These are phyloP conservation scores for Notarius lentiginosus DNA, from an alignment of 2,113 vertebrate species.

Conservation along the genomic window DNA sequence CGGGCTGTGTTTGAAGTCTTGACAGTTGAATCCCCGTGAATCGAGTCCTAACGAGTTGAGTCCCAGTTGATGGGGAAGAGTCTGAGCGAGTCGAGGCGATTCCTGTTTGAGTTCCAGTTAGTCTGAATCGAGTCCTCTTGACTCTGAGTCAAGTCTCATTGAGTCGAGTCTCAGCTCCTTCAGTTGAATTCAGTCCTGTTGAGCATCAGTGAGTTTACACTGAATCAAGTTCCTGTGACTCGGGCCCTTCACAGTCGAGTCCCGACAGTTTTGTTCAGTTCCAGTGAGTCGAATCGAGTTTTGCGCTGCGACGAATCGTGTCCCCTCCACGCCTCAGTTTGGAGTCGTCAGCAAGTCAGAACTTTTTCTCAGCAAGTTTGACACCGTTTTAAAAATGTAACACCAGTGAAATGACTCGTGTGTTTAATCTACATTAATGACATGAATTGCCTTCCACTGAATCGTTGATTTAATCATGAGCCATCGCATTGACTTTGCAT, in stretches of 20 bases:
- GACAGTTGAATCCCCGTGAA: background rate
- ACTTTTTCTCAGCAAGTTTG: background rate
- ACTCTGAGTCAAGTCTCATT: background rate
- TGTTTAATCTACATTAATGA: no score
- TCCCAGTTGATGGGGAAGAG: background rate
- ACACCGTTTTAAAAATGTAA: background rate
- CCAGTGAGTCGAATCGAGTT: background rate
- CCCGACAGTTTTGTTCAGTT: background rate
- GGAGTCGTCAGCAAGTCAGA: background rate
- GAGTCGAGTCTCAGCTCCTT: background rate
- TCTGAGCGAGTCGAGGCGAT: accelerated
- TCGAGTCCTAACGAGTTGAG: background rate
- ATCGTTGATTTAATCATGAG: background rate
- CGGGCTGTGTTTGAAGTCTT: background rate
- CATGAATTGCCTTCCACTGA: no score
- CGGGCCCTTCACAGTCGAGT: background rate
- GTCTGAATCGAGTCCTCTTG: no score
- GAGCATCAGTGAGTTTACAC: background rate
- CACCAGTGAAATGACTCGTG: no score
- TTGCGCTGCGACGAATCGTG: background rate
- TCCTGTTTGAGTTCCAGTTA: background rate
- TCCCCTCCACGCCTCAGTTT: background rate
- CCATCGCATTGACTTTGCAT: background rate
- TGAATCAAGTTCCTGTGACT: background rate
- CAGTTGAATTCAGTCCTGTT: background rate